Base-by-base conservation (phyloP, 1,140 invertebrate species). In the Drosophila obscura region DNA sequence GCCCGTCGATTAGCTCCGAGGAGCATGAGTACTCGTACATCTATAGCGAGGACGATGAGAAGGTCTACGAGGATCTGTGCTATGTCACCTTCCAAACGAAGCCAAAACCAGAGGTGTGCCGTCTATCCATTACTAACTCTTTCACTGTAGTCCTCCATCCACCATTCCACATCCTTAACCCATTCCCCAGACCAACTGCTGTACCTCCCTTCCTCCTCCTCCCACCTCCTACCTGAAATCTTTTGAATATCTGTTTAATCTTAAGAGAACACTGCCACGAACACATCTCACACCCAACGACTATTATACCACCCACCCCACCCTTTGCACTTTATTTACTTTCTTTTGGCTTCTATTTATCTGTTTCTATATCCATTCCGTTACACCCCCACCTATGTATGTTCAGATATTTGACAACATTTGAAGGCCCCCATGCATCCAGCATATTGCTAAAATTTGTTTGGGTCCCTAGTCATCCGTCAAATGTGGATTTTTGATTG, bases 21-120 rank as follows among this genome's bases (percentile, higher is more conserved):
- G 90, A 90, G 57, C 87, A 90, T 46, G 89, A 90, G 46, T 83
- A 90, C 57, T 83, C 90, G 39, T 91, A 91, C 58, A 78, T 91
- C 72, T 90, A 91, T 62, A 88, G 83, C 50, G 82, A 87, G 74
- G 93, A 94, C 56, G 96, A 97, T 73, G 96, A 97, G 90, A 95
- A 96, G 92, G 95, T 97, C 84, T 97, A 97, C 92, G 96, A 97
- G 93, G 96, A 97, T 92, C 94, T 97, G 53, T 97, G 96, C 93
- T 97, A 96, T 92, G 95, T 97, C 71, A 96, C 96, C 72, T 95
- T 96, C 91, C 94, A 94, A 62, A 93, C 94, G 39, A 92, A 93
- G 60, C 87, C 92, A 15, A 88, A 89, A 90, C 93, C 94, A 49
- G 95, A 96, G 95, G 95, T 91, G 90, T 85, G 87, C 90, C 55